Evolutionary conservation across 2,797 vertebrate genomes (phyloP).

Genomic region (Crypturellus tataupa): DNA sequence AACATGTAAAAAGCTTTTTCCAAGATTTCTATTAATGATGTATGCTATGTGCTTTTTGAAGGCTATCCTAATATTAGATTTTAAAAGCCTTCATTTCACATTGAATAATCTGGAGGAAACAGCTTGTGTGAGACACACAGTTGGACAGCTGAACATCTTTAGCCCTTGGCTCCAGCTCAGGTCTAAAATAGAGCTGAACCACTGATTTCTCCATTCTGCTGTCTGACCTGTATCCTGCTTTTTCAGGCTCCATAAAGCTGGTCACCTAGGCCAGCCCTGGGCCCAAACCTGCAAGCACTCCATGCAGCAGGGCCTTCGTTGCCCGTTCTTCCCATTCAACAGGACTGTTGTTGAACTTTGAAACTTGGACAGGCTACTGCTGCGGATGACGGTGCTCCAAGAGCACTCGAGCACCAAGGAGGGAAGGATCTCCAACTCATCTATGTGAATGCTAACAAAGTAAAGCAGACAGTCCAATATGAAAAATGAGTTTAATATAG

Average conservation of each 20-base stretch:
- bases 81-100: not conserved
- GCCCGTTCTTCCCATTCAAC: not conserved
- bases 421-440: not conserved
- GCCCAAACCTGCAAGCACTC: not conserved
- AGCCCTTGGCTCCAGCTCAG: not conserved
- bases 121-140: not conserved
- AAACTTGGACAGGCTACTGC: constrained; percentile 12
- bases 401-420: not conserved
- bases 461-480: not conserved
- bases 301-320: not conserved
- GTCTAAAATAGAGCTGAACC: not conserved
- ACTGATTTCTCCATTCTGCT: not conserved
- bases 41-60: not conserved
- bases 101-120: not conserved
- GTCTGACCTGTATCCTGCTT: not conserved
- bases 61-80: not conserved
- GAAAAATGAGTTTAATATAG: not conserved
- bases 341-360: not conserved
- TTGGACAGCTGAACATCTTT: not conserved
- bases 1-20: not conserved
- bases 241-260: not conserved
- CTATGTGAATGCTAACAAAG: not conserved
- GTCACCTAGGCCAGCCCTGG: not conserved
- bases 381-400: constrained; percentile 9
- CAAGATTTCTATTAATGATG: not conserved